Percentiles rank a stretch among this genome's conserved stretches.
These are phyloP conservation scores for Lepilemur septentrionalis DNA, from an alignment of 2,797 vertebrate genomes.

Conservation along the genomic window DNA sequence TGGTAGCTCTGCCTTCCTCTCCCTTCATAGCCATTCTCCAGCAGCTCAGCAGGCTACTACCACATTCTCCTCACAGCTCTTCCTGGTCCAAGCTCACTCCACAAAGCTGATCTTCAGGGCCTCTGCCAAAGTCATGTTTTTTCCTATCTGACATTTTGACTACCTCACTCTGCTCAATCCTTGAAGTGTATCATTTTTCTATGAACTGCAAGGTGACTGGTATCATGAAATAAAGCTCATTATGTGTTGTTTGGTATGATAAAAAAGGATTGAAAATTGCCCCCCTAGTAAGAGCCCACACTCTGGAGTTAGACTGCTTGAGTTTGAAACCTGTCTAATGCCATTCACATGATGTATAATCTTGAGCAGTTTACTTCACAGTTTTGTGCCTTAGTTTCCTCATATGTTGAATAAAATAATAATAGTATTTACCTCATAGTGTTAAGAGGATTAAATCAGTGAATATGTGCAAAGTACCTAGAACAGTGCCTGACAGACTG, in stretches of 20 bases:
- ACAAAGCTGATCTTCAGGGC: not conserved
- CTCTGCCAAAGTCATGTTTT: not conserved
- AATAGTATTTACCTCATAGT: not conserved
- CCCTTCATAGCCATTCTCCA: not conserved
- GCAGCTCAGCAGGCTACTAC: not conserved
- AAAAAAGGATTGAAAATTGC: not conserved
- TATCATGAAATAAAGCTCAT: not conserved
- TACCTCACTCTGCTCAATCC: not conserved
- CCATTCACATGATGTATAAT: not conserved
- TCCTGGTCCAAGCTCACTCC: not conserved
- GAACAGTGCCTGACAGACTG: not conserved
- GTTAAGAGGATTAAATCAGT: not conserved
- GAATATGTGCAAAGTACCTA: not conserved
- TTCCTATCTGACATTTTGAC: not conserved
- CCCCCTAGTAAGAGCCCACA: not conserved
- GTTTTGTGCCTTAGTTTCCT: not conserved
- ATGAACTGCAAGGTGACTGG: not conserved
- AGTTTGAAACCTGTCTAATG: not conserved
- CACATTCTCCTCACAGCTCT: not conserved
- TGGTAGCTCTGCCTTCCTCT: constrained; percentile 26
- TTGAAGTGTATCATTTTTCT: not conserved
- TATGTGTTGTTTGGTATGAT: not conserved
- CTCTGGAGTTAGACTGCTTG: not conserved
- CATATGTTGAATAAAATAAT: not conserved
- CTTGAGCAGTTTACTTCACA: not conserved